phyloP scores from a whole-genome alignment of 2,888 invertebrate species.

The Augiades crinisus region DNA sequence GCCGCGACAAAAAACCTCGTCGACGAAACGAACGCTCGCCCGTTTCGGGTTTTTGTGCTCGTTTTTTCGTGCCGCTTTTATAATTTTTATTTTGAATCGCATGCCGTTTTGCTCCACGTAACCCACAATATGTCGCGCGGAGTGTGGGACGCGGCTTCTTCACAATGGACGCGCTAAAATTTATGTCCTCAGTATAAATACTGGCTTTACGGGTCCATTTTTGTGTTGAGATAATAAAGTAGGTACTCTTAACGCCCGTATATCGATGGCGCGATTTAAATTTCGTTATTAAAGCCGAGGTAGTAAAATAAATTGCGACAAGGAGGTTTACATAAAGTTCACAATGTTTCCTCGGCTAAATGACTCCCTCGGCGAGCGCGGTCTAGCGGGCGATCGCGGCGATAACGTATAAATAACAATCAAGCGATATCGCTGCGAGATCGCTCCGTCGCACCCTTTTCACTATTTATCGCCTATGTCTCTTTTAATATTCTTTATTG shows the following conservation, averaged over 20 bases:
- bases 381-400: conserved; percentile 47
- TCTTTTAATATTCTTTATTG: conserved; percentile 21
- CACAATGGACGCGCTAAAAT: conserved; percentile 48
- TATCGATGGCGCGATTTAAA: conserved; percentile 13
- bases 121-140: conserved; percentile 57
- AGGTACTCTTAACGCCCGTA: neutral
- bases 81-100: conserved; percentile 44
- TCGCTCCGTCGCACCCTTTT: conserved; percentile 42
- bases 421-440: conserved; percentile 59
- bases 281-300: conserved; percentile 15
- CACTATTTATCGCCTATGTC: conserved; percentile 32
- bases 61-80: conserved; percentile 32
- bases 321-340: conserved; percentile 29
- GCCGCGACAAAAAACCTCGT: conserved; percentile 54
- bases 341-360: conserved; percentile 30
- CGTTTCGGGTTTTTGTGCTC: conserved; percentile 47
- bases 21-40: conserved; percentile 41
- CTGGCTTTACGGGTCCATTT: conserved; percentile 10
- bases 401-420: conserved; percentile 69
- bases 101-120: conserved; percentile 56
- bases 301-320: conserved; percentile 23
- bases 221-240: conserved; percentile 13
- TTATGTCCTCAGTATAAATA: conserved; percentile 20
- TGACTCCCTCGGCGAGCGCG: conserved; percentile 45
- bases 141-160: conserved; percentile 42